Evolutionary conservation across 1,140 invertebrate genomes (phyloP), one percentile per base, ranked within the genome.

Genomic region (Brachionus angularis): DNA sequence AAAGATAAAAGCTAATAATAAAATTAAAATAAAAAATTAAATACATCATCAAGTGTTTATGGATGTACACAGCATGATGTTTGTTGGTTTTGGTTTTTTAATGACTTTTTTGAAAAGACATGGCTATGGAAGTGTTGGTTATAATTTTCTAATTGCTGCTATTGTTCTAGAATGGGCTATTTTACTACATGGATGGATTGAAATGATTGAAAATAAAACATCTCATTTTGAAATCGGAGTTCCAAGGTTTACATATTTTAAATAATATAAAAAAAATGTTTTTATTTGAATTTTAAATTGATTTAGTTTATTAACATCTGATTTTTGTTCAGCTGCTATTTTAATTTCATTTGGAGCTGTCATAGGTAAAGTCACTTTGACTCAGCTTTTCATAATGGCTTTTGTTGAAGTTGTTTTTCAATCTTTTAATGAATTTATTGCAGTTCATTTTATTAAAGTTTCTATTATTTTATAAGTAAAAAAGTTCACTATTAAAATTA

Each of bases 261-360:
- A 3, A n/a, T 7, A 12, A 34, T 10, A 33, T 8, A 8, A 23
- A n/a, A n/a, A n/a, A n/a, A n/a, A n/a, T n/a, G n/a, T n/a, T n/a
- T n/a, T 23, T 23, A 18, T 39, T n/a, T 34, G 25, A 42, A 16
- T 53, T 53, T 53, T 29, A 2, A 8, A 29, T n/a, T 18, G 16
- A 18, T 18, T 16, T 64, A 91, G 88, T 75, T 83, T 92, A 67
- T 81, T 91, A 52, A 87, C 86, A 76, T 90, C 90, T 5, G 91
- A 96, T 77, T 89, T 94, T 76, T 89, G 90, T 27, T 86, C 91
- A 8, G 92, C 91, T 0, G 86, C 91, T 0, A 89, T 94, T 7
- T 83, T 96, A 14, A 95, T 96, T 75, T 92, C 91, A 29, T 93
- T 94, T 84, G 93, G 93, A 18, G 92, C 89, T 0, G 77, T 96